Evolutionary conservation across 2,113 vertebrate species (phyloP).

Genomic region (Cyphomyrus discorhynchus): DNA sequence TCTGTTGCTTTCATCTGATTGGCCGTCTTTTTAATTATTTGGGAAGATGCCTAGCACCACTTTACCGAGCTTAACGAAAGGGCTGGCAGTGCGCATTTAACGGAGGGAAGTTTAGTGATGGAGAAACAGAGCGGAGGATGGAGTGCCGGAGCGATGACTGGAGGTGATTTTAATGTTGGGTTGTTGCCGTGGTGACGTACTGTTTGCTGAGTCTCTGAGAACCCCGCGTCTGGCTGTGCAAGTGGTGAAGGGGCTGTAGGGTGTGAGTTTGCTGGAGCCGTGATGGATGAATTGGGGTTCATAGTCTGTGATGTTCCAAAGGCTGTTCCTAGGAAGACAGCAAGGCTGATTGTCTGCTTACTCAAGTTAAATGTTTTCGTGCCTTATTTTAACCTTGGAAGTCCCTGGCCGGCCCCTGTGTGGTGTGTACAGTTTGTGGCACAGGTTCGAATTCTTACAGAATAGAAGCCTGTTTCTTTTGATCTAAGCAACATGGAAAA

Average conservation of each 20-base stretch:
- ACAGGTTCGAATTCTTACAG: not conserved
- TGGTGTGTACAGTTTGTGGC: not conserved
- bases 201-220: not conserved
- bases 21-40: not conserved
- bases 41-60: not conserved
- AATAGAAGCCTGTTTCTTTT: not conserved
- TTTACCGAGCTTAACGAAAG: not conserved
- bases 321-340: not conserved
- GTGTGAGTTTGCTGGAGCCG: not conserved
- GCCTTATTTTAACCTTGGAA: not conserved
- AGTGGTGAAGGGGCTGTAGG: not conserved
- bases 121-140: not conserved
- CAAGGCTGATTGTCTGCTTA: not conserved
- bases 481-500: not conserved
- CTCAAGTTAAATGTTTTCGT: not conserved
- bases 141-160: not conserved
- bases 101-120: not conserved
- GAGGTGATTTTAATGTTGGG: not conserved
- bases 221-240: not conserved
- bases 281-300: not conserved
- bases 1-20: not conserved
- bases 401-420: not conserved
- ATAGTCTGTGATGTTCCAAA: not conserved
- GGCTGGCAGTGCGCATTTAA: too few species aligned
- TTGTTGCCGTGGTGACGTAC: slow-evolving; percentile 4